Evolutionary conservation across 2,888 invertebrate species (phyloP).

Genomic region (Zaprionus lineosus): DNA sequence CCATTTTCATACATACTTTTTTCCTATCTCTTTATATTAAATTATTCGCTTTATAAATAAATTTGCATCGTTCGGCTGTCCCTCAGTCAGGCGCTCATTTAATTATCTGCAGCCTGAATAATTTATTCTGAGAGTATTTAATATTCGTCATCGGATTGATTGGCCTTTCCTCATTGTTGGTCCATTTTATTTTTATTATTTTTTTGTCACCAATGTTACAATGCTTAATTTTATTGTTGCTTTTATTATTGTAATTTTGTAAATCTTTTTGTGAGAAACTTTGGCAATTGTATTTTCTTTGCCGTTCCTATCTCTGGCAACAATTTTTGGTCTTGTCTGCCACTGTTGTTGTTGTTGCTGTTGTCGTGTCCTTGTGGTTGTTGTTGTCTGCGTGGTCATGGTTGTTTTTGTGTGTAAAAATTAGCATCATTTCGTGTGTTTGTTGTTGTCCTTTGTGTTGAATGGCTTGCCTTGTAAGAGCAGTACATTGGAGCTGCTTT

Average conservation of each 20-base stretch:
- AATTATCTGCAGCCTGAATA: too few species aligned
- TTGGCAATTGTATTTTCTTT: constrained; percentile 72
- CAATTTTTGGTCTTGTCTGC: constrained; percentile 33
- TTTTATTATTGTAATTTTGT: constrained; percentile 75
- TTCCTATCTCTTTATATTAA: too few species aligned
- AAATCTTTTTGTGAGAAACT: constrained; percentile 71
- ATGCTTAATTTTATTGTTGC: constrained; percentile 75
- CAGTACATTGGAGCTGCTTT: too few species aligned
- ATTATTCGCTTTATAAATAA: too few species aligned
- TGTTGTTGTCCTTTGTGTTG: constrained; percentile 59
- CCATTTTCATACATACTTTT: too few species aligned
- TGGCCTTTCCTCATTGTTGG: neutral
- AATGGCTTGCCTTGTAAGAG: constrained; percentile 41
- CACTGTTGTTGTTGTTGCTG: constrained; percentile 23
- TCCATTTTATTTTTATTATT: constrained; percentile 16
- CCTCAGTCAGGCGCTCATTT: too few species aligned
- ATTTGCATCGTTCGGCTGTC: too few species aligned
- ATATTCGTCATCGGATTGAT: neutral
- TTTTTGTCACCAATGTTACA: constrained; percentile 67
- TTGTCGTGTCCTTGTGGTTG: constrained; percentile 25
- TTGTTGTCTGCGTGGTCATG: constrained; percentile 25
- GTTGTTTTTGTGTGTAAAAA: constrained; percentile 62
- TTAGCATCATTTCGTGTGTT: constrained; percentile 66
- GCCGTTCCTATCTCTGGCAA: constrained; percentile 39
- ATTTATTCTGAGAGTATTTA: too few species aligned